Evolutionary conservation across 2,113 vertebrate genomes (phyloP).

Genomic region (Sinocyclocheilus anophthalmus): DNA sequence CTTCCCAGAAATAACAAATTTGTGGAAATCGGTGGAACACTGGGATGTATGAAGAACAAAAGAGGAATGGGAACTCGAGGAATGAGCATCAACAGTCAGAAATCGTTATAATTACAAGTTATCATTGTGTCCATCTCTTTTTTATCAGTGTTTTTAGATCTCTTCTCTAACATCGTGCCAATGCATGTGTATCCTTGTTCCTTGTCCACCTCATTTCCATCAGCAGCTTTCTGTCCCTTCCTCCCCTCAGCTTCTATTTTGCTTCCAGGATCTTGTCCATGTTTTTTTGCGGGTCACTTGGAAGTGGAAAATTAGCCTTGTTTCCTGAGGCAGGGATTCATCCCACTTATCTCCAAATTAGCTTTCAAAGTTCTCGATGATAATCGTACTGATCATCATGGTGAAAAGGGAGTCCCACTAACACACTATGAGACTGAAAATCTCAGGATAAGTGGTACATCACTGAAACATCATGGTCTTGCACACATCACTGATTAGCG

Average conservation of each 20-base stretch:
- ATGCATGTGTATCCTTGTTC: conserved; percentile 12
- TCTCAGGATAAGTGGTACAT: conserved; percentile 6
- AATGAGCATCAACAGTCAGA: background rate
- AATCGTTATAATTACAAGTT: background rate
- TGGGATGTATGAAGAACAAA: conserved; percentile 44
- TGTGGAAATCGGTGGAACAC: conserved; percentile 58
- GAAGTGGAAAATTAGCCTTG: conserved; percentile 73
- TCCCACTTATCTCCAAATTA: conserved; percentile 78
- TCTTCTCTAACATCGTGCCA: background rate
- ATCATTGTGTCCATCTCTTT: background rate
- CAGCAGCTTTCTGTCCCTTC: background rate
- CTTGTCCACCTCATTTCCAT: conserved; percentile 25
- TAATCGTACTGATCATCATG: conserved; percentile 66
- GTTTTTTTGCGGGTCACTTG: conserved; percentile 74
- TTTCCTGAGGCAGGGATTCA: conserved; percentile 73
- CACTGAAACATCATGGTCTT: conserved; percentile 22
- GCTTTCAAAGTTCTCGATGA: conserved; percentile 70
- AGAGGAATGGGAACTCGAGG: background rate
- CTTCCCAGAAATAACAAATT: conserved; percentile 65
- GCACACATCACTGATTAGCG: conserved; percentile 21
- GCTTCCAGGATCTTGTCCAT: conserved; percentile 60
- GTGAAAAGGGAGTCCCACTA: background rate
- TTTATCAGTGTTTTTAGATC: background rate
- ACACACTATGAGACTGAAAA: background rate
- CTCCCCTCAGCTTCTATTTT: conserved; percentile 32